Evolutionary conservation across 1,140 invertebrate species (phyloP), one percentile per base, ranked within the genome.

Genomic region (Drosophila ogumai): DNA sequence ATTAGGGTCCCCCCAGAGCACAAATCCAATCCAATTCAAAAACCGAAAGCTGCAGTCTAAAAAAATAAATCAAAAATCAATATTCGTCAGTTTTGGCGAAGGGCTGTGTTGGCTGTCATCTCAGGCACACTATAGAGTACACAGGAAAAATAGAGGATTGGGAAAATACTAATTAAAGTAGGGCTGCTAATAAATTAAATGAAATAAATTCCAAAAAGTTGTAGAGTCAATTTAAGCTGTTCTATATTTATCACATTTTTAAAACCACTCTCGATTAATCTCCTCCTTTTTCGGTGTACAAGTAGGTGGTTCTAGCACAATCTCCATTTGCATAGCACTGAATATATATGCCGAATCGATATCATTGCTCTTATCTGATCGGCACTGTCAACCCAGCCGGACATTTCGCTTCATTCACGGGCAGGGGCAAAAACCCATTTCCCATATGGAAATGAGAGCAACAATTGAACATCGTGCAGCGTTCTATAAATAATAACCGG

Each of bases 1-100:
- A 19, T 32, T 44, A 44, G 49, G 32, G 44, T 34, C 19, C 57
- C 19, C 7, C 15, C 13, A 31, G 15, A 31, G 47, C n/a, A 58
- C 31, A 65, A 43, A 32, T 50, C 55, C 57, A 74, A 52, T 75
- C 75, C 19, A 47, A 54, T 49, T 36, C 49, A 17, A 79, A 65
- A 61, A 31, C 54, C 57, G 64, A 47, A 46, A 55, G 50, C 43
- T 50, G 15, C 56, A 74, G 22, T 38, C 34, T 12, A 58, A 67
- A 81, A 88, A 82, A 81, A 87, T 88, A 87, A 87, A 87, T 88
- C 82, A 87, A 88, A 87, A 88, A 88, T 77, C 82, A 88, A 71
- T 88, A 76, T 73, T 69, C 56, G 34, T 25, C 3, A 31, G 19
- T 46, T 55, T 38, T 55, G 34, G 34, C 52, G 49, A 72, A 86